Evolutionary conservation across 2,113 vertebrate species (phyloP).

Genomic region (Dendropsophus ebraccatus): DNA sequence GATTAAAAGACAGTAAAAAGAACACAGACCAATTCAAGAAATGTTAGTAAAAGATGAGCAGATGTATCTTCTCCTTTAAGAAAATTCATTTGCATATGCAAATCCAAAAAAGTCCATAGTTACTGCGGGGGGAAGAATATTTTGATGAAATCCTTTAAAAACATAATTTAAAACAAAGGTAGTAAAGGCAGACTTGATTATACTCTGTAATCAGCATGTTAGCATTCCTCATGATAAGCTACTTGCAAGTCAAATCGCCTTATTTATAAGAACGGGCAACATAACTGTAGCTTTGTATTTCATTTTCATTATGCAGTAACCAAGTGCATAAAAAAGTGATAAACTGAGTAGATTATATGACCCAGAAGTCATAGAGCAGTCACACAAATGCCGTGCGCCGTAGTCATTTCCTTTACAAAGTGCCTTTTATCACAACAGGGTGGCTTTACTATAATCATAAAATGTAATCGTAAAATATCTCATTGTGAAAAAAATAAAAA

Average conservation of each 20-base stretch:
- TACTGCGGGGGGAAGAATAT: background rate
- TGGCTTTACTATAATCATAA: constrained; percentile 58
- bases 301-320: constrained; percentile 60
- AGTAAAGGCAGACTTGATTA: constrained; percentile 35
- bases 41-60: background rate
- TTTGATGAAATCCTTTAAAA: constrained; percentile 12
- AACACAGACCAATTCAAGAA: background rate
- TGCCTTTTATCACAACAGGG: constrained; percentile 60
- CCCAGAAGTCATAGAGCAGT: constrained; percentile 59
- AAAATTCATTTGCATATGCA: constrained; percentile 17
- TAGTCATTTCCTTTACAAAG: constrained; percentile 57
- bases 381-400: constrained; percentile 45
- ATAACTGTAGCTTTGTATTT: constrained; percentile 58
- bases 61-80: background rate
- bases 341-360: constrained; percentile 58
- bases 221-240: constrained; percentile 33
- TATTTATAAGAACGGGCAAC: constrained; percentile 49
- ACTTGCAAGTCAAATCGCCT: constrained; percentile 50
- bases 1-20: background rate
- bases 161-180: constrained; percentile 46
- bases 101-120: background rate
- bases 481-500: constrained; percentile 57
- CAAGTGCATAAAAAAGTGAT: constrained; percentile 59
- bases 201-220: constrained; percentile 44
- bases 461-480: constrained; percentile 59